Evolutionary conservation across 2,113 vertebrate genomes (phyloP).

Genomic region (Macheiramphus alcinus): DNA sequence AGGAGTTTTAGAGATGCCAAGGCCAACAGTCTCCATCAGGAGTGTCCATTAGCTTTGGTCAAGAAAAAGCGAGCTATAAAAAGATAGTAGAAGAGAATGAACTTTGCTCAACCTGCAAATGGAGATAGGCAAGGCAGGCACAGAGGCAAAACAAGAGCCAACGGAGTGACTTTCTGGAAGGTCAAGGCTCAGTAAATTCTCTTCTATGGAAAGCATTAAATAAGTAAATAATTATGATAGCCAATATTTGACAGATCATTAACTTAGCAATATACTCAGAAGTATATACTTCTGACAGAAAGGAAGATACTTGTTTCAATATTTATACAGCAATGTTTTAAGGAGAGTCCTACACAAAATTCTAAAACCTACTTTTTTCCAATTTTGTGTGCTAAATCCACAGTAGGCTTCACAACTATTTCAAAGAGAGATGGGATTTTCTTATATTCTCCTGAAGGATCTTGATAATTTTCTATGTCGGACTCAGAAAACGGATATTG

Average conservation of each 20-base stretch:
- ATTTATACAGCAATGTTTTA: background rate
- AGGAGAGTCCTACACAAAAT: background rate
- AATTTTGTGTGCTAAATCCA: slow-evolving; percentile 94
- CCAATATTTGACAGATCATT: background rate
- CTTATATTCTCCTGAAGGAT: slow-evolving; percentile 79
- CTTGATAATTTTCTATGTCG: slow-evolving; percentile 83
- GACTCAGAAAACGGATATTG: slow-evolving; percentile 75
- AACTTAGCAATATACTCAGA: background rate
- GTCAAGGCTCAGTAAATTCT: background rate
- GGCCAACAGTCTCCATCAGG: background rate
- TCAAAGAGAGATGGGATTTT: slow-evolving; percentile 98
- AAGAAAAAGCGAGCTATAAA: background rate
- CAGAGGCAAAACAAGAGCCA: background rate
- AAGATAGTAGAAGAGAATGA: background rate
- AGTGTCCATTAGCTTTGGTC: accelerated
- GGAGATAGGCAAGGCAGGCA: background rate
- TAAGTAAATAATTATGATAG: background rate
- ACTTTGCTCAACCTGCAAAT: background rate
- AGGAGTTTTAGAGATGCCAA: background rate
- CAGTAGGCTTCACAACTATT: slow-evolving; percentile 95
- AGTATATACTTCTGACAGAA: background rate
- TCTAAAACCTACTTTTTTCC: slow-evolving; percentile 80
- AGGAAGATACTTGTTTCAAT: background rate
- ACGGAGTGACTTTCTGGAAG: background rate
- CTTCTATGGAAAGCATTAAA: background rate